Evolutionary conservation across 2,113 vertebrate genomes (phyloP), one percentile per base, ranked within the genome.

Genomic region (Antigone vipio): DNA sequence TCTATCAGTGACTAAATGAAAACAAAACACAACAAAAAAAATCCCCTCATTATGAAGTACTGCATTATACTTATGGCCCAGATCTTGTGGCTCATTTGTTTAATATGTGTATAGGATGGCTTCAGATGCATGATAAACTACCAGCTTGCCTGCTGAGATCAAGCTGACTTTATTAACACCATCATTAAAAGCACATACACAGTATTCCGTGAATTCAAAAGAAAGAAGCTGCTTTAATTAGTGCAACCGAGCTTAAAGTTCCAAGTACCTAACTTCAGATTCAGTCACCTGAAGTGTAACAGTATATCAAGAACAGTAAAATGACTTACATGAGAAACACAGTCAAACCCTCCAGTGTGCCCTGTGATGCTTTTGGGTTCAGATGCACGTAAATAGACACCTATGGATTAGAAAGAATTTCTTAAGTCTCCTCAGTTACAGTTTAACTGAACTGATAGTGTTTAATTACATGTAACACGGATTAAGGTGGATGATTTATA

Each of bases 1-100:
- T 71, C 92, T 93, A 91, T 81, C 82, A 95, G 56, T 90, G 64
- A 73, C 45, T 97, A 90, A 93, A 96, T 90, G 77, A 92, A 90
- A 89, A 95, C 67, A 87, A 95, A 97, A 49, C 38, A 38, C 38
- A 38, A 38, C 40, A 69, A 40, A 47, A 15, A 12, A 75, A 53
- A n/a, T 49, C 6, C 80, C 85, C 59, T 95, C 55, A 64, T 95
- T 96, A 94, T 40, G 52, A 94, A 95, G 55, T 78, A 75, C 92
- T 93, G 38, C 49, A 34, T 93, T 96, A 85, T 67, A 89, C 6
- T 56, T 90, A n/a, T 1, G 26, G 20, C 20, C 60, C 22, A 32
- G 55, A 86, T 86, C 82, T 93, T 84, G 80, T 93, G 73, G 85
- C 55, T 97, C 17, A 44, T 85, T 82, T 55, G 58, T 96, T 97